Conservation (phyloP, 2,113 vertebrate genomes). For the Nothobranchius kuhntae region DNA sequence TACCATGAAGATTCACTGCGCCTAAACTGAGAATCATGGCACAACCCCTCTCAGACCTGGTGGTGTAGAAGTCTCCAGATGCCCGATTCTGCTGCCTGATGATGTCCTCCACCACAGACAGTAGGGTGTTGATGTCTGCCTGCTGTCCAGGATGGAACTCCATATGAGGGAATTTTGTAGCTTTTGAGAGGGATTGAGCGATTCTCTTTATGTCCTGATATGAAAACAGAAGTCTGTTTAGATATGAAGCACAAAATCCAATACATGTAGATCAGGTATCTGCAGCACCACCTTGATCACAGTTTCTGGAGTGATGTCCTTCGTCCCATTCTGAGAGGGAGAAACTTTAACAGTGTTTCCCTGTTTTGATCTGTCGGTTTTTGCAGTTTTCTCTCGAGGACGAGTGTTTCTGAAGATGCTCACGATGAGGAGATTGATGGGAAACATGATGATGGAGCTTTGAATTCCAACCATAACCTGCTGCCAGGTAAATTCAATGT, state of each 20-base stretch:
- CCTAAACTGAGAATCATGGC: constrained; percentile 75
- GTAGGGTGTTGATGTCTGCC: constrained; percentile 85
- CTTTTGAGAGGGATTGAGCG: constrained; percentile 85
- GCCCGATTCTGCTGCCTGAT: constrained; percentile 82
- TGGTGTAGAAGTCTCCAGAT: constrained; percentile 74
- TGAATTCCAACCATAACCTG: constrained; percentile 94
- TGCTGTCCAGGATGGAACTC: constrained; percentile 73
- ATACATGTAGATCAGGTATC: not conserved
- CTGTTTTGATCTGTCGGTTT: constrained; percentile 56
- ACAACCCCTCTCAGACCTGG: constrained; percentile 73
- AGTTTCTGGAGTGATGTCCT: constrained; percentile 83
- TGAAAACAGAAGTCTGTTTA: constrained; percentile 5
- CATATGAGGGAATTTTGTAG: constrained; percentile 77
- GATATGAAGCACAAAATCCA: not conserved
- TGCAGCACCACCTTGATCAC: constrained; percentile 83
- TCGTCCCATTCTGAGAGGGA: constrained; percentile 64
- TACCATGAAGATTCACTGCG: constrained; percentile 82
- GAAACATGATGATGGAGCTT: constrained; percentile 95
- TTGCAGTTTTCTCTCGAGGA: constrained; percentile 59
- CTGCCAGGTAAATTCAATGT: constrained; percentile 95
- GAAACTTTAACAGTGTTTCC: constrained; percentile 75
- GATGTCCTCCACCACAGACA: constrained; percentile 87
- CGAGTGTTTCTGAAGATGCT: constrained; percentile 90
- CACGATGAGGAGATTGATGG: constrained; percentile 94
- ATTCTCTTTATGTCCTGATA: constrained; percentile 88